Conservation (phyloP, 2,113 vertebrate genomes). For the Phycodurus eques region DNA sequence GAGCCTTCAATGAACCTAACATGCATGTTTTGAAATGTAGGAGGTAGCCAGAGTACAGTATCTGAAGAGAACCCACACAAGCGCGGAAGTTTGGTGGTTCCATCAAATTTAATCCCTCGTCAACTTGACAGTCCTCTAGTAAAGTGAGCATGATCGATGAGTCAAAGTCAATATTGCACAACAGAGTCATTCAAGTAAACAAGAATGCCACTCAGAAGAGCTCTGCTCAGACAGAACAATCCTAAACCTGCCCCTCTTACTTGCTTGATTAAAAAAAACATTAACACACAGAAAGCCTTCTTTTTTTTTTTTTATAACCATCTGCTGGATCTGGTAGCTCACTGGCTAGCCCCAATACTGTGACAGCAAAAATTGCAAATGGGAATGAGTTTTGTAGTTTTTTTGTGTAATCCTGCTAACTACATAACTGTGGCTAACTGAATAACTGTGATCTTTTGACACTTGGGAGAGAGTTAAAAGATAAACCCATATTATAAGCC, state of each 20-base stretch:
- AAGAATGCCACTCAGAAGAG: background rate
- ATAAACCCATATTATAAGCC: background rate
- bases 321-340: background rate
- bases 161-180: background rate
- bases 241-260: background rate
- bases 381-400: too few species aligned
- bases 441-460: background rate
- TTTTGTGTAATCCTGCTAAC: background rate
- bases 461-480: background rate
- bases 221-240: background rate
- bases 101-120: background rate
- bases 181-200: background rate
- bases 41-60: too few species aligned
- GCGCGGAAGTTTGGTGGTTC: background rate
- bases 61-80: background rate
- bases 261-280: too few species aligned
- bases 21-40: too few species aligned
- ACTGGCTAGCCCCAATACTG: background rate
- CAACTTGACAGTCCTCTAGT: background rate
- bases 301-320: background rate
- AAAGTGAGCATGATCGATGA: background rate
- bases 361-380: too few species aligned
- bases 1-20: too few species aligned
- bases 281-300: background rate
- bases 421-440: too few species aligned